Base-by-base conservation (phyloP, 2,888 invertebrate species). In the Agapostemon virescens region DNA sequence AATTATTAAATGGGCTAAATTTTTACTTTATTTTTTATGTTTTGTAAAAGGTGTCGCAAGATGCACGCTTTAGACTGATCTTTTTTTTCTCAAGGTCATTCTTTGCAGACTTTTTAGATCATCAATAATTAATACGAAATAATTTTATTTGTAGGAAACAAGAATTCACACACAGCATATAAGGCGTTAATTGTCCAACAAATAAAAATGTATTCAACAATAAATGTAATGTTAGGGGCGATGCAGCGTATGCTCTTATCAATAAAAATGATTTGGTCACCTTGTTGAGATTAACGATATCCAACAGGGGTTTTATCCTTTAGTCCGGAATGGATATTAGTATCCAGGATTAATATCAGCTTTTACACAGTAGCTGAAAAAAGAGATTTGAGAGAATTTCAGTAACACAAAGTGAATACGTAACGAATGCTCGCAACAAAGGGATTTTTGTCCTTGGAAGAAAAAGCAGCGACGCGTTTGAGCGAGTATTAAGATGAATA, bases 371-470 rank as follows among this genome's bases (percentile, higher is more conserved):
- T 4, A n/a, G 13, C 38, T 79, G 78, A 72, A 79, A 79, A 73
- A 26, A 64, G 78, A 82, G 63, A 82, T 81, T 82, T n/a, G 58
- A 74, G 63, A 61, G 79, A 74, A 82, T 79, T 79, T 33, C 61
- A 20, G 7, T 66, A 63, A 61, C 67, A 75, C 75, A 84, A 84
- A 84, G 82, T 30, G 84, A 84, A 84, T 84, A n/a, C 49, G 55
- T 84, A 84, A 84, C 70, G 69, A 84, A 66, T 64, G 23, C 13
- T 52, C 38, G 26, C 63, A 42, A 74, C 77, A 77, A 82, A 79
- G 77, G 49, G 75, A 83, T 84, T 77, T 81, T 80, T 74, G 42
- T 61, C 42, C 13, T 79, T 73, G 30, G 38, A 11, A 33, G 66
- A 52, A 71, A 76, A 66, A 61, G 71, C 23, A 38, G 17, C 67